Conservation (phyloP, 2,113 vertebrate species). For the Paracanthobrama guichenoti region DNA sequence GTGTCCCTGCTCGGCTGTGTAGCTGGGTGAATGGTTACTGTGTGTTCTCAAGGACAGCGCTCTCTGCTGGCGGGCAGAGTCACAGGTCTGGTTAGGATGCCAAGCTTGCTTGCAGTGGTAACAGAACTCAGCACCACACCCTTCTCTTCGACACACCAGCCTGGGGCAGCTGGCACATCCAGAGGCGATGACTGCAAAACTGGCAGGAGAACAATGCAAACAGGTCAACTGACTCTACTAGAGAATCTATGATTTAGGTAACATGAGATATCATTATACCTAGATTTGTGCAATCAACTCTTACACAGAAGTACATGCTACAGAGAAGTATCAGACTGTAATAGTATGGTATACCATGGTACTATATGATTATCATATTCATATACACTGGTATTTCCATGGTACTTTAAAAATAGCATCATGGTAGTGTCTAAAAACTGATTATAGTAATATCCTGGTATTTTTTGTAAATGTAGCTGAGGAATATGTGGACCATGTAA, state of each 20-base stretch:
- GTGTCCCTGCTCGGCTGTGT: constrained; percentile 90
- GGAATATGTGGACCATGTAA: background rate
- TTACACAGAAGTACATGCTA: background rate
- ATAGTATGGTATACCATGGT: background rate
- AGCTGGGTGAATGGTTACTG: constrained; percentile 95
- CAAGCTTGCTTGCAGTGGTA: constrained; percentile 99
- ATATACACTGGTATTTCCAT: background rate
- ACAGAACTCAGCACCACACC: constrained; percentile 96
- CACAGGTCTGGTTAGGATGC: constrained; percentile 99
- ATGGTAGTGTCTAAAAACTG: background rate
- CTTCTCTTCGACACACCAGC: constrained; percentile 91
- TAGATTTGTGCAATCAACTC: background rate
- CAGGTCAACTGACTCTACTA: background rate
- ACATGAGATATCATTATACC: background rate
- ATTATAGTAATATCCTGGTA: background rate
- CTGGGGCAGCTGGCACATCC: constrained; percentile 98
- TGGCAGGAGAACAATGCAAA: constrained; percentile 60
- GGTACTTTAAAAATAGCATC: background rate
- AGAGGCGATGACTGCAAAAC: constrained; percentile 95
- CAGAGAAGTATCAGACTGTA: background rate
- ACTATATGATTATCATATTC: background rate
- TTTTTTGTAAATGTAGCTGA: background rate
- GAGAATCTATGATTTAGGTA: background rate
- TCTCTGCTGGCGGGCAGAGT: constrained; percentile 94
- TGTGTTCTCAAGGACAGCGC: constrained; percentile 89